A percentile compares a stretch with the other conserved stretches of the same genome.
These are phyloP conservation scores for Chaetorhynchus papuensis DNA, from an alignment of 2,113 vertebrate species.

Conservation along the genomic window DNA sequence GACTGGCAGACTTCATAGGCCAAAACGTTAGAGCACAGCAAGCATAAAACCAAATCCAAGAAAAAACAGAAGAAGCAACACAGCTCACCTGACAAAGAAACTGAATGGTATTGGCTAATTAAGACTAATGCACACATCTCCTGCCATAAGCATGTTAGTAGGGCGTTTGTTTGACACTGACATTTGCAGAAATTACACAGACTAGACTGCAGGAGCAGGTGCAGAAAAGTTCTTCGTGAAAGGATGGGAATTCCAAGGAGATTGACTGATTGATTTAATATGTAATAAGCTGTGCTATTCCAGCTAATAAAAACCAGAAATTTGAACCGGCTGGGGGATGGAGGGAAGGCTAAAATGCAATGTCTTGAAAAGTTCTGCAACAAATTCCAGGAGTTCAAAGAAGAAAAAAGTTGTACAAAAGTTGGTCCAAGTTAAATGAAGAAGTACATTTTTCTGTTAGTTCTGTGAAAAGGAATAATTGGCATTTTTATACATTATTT, in stretches of 20 bases:
- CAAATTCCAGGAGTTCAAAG: neutral
- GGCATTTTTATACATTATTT: neutral
- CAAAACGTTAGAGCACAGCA: neutral
- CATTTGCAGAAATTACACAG: neutral
- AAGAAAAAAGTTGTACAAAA: neutral
- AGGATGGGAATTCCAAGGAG: neutral
- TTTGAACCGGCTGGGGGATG: accelerated
- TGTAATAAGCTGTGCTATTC: neutral
- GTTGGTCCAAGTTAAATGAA: neutral
- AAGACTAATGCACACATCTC: neutral
- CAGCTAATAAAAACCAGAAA: neutral
- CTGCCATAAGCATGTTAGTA: neutral
- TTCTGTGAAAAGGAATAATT: neutral
- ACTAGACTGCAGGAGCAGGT: neutral
- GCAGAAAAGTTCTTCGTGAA: neutral
- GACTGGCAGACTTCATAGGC: neutral
- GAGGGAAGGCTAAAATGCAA: neutral
- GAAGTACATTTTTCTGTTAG: neutral
- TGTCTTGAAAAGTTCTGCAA: neutral
- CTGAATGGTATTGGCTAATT: neutral
- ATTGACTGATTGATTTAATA: neutral
- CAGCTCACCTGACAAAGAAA: neutral
- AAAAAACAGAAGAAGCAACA: neutral
- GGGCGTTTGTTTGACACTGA: neutral
- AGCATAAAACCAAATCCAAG: neutral